A percentile compares a stretch with the other conserved stretches of the same genome.
Conservation (phyloP, 64 coral and sea anemone genomes). For the Montipora capricornis region DNA sequence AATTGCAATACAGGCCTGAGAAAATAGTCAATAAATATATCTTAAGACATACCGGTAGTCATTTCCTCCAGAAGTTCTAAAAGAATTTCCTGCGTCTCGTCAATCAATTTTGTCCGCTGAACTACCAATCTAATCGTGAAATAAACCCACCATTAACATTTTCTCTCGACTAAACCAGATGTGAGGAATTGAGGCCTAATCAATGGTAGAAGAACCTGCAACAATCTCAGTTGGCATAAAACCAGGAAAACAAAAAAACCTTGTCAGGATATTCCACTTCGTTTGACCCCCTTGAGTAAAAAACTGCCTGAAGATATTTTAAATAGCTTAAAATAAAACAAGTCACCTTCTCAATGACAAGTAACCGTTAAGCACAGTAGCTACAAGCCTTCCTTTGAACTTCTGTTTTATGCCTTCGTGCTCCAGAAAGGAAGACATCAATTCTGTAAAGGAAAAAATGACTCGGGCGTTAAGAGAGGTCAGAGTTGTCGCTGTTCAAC, state of each 20-base stretch:
- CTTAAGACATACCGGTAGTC: constrained; percentile 81
- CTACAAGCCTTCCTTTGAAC: constrained; percentile 98
- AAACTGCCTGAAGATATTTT: neutral
- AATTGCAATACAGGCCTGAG: no score
- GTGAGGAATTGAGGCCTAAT: neutral
- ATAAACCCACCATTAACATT: neutral
- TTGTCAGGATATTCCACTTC: no score
- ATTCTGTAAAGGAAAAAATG: constrained; percentile 61
- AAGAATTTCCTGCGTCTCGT: constrained; percentile 92
- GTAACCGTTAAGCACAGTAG: constrained; percentile 96
- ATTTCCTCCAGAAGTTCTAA: constrained; percentile 91
- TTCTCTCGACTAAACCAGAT: neutral
- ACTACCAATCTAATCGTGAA: constrained; percentile 35
- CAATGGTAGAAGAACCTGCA: no score
- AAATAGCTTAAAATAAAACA: neutral
- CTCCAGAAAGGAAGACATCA: constrained; percentile 94
- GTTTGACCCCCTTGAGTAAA: no score
- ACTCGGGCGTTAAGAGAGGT: no score
- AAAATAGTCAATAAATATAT: no score
- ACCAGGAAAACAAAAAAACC: no score
- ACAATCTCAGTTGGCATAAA: no score
- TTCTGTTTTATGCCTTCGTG: constrained; percentile 96
- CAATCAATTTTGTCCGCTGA: constrained; percentile 94
- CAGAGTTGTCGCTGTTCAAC: no score
- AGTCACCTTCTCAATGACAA: constrained; percentile 91